Conservation (phyloP, 2,888 invertebrate genomes). For the Busseola fusca region DNA sequence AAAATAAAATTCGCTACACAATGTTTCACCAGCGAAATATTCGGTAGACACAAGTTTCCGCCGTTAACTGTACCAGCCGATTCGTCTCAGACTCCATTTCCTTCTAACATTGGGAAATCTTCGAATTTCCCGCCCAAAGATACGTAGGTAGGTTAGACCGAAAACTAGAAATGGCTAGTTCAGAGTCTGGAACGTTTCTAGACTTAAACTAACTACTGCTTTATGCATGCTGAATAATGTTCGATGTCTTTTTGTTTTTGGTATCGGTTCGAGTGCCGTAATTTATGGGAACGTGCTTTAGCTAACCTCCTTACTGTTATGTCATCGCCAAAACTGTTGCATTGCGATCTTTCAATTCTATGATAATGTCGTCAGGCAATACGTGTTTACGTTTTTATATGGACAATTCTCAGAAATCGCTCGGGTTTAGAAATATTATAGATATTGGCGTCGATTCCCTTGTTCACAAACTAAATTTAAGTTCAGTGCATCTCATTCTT, state of each 20-base stretch:
- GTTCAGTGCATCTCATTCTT: too few relatives aligned
- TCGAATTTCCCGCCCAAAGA: constrained; percentile 49
- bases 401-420: neutral
- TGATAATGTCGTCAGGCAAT: neutral
- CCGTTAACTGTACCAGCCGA: constrained; percentile 47
- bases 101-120: constrained; percentile 54
- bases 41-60: constrained; percentile 43
- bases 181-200: constrained; percentile 35
- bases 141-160: constrained; percentile 37
- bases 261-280: constrained; percentile 13
- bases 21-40: constrained; percentile 33
- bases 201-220: constrained; percentile 51
- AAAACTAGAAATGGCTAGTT: constrained; percentile 42
- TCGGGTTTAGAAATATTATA: neutral
- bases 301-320: neutral
- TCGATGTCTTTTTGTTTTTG: constrained; percentile 3
- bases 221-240: constrained; percentile 17
- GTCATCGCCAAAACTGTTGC: neutral
- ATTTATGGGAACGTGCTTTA: neutral
- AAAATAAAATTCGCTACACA: constrained; percentile 15
- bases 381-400: neutral
- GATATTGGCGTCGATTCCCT: too few relatives aligned
- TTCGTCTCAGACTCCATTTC: constrained; percentile 58
- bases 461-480: too few relatives aligned
- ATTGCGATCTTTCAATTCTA: neutral